These are phyloP conservation scores for Dissostichus mawsoni DNA, from an alignment of 2,113 vertebrate species.

Conservation along the genomic window DNA sequence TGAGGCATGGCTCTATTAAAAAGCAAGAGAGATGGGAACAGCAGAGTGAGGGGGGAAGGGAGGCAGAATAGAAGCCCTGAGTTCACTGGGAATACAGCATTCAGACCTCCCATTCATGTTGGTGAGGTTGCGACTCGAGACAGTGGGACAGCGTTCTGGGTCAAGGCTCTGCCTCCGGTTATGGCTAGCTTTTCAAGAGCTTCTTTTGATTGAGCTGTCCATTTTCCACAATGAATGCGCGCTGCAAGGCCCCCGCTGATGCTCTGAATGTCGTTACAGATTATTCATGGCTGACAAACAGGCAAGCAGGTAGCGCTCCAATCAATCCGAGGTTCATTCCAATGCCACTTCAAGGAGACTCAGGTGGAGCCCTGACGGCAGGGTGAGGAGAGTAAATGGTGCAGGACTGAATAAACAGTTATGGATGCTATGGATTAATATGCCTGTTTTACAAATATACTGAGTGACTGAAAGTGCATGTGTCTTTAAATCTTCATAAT, in stretches of 20 bases:
- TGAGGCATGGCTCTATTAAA: slow-evolving; percentile 81
- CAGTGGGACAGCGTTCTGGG: slow-evolving; percentile 75
- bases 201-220: slow-evolving; percentile 83
- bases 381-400: slow-evolving; percentile 21
- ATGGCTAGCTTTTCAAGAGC: slow-evolving; percentile 75
- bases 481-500: too few species aligned
- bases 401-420: slow-evolving; percentile 12
- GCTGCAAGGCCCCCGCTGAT: slow-evolving; percentile 75
- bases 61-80: slow-evolving; percentile 14
- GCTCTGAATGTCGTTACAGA: slow-evolving; percentile 76
- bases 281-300: slow-evolving; percentile 83
- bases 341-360: slow-evolving; percentile 81
- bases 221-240: slow-evolving; percentile 75
- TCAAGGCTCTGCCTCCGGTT: slow-evolving; percentile 81
- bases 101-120: slow-evolving; percentile 50
- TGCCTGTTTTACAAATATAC: slow-evolving; percentile 6
- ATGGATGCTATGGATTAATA: slow-evolving; percentile 1
- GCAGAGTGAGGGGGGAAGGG: slow-evolving; percentile 1
- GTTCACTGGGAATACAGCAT: slow-evolving; percentile 47
- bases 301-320: slow-evolving; percentile 71
- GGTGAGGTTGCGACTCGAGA: slow-evolving; percentile 64
- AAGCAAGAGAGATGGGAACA: slow-evolving; percentile 28
- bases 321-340: slow-evolving; percentile 79
- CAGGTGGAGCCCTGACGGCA: slow-evolving; percentile 28
- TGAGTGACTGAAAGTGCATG: background rate